Evolutionary conservation across 1,140 invertebrate species (phyloP).

Genomic region (Lerema accius): DNA sequence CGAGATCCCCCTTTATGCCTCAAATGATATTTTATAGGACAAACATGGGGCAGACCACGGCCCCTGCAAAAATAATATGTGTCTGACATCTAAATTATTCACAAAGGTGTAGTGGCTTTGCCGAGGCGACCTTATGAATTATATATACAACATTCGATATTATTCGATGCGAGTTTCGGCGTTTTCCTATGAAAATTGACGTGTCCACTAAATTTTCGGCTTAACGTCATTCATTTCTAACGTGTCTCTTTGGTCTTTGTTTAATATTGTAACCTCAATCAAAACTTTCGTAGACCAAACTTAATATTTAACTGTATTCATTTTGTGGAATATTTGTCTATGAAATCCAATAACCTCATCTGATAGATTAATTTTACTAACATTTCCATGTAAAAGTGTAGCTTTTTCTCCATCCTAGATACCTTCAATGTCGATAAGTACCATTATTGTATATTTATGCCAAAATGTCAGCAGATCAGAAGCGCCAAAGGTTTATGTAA

Average conservation of each 20-base stretch:
- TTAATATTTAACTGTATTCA: too few species aligned
- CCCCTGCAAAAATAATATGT: constrained; percentile 73
- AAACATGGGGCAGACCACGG: constrained; percentile 55
- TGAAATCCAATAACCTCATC: too few species aligned
- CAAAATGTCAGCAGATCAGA: constrained; percentile 25
- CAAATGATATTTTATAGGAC: constrained; percentile 61
- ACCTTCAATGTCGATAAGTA: constrained; percentile 18
- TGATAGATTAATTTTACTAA: too few species aligned
- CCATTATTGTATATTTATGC: constrained; percentile 5
- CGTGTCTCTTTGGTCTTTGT: too few species aligned
- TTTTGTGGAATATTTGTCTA: too few species aligned
- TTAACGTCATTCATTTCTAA: constrained; percentile 33
- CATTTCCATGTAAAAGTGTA: too few species aligned
- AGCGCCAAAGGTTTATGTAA: constrained; percentile 37
- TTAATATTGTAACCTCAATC: too few species aligned
- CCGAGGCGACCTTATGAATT: constrained; percentile 66
- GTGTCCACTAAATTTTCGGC: constrained; percentile 34
- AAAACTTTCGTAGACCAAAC: too few species aligned
- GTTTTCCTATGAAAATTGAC: constrained; percentile 47
- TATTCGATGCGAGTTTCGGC: constrained; percentile 55
- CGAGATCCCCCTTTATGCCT: constrained; percentile 44
- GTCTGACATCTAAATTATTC: constrained; percentile 72
- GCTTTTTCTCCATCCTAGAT: background rate
- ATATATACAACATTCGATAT: constrained; percentile 73
- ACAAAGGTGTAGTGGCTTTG: constrained; percentile 70